These are phyloP conservation scores for Epistrophe eligans DNA, from an alignment of 2,888 invertebrate genomes.

Conservation along the genomic window DNA sequence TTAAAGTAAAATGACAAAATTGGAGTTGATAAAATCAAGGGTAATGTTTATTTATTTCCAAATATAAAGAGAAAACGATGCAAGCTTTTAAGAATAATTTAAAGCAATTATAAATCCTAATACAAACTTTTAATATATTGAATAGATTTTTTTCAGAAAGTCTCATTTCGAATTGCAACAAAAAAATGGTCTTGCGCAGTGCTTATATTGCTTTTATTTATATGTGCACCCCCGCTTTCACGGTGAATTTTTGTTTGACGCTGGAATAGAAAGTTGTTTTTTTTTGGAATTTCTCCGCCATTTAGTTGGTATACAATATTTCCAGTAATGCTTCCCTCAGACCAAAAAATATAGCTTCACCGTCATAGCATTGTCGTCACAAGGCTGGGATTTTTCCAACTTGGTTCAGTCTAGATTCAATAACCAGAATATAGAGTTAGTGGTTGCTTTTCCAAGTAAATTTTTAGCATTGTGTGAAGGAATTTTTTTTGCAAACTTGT, in stretches of 20 bases:
- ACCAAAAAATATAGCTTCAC: conserved; percentile 45
- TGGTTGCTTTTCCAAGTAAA: conserved; percentile 69
- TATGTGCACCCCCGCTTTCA: conserved; percentile 63
- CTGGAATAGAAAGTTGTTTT: conserved; percentile 66
- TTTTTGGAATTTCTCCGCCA: conserved; percentile 40
- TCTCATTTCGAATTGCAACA: conserved; percentile 22
- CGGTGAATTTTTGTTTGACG: conserved; percentile 49
- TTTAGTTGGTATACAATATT: conserved; percentile 72
- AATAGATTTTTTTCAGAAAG: conserved; percentile 17
- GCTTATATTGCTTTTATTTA: conserved; percentile 13
- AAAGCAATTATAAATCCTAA: background rate
- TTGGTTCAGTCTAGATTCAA: conserved; percentile 75
- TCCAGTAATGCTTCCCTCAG: conserved; percentile 62
- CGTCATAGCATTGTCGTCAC: conserved; percentile 70
- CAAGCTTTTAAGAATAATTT: background rate
- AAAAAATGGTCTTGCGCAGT: conserved; percentile 52
- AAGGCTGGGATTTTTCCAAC: conserved; percentile 72
- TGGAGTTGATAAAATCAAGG: background rate
- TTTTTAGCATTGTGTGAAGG: conserved; percentile 71
- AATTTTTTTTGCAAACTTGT: conserved; percentile 69
- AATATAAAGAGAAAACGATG: background rate
- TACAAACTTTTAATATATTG: background rate
- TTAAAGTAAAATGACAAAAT: background rate
- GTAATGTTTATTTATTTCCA: background rate
- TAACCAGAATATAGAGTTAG: conserved; percentile 74